Evolutionary conservation across 2,113 vertebrate genomes (phyloP), one percentile per base, ranked within the genome.

Genomic region (Otocyon megalotis): DNA sequence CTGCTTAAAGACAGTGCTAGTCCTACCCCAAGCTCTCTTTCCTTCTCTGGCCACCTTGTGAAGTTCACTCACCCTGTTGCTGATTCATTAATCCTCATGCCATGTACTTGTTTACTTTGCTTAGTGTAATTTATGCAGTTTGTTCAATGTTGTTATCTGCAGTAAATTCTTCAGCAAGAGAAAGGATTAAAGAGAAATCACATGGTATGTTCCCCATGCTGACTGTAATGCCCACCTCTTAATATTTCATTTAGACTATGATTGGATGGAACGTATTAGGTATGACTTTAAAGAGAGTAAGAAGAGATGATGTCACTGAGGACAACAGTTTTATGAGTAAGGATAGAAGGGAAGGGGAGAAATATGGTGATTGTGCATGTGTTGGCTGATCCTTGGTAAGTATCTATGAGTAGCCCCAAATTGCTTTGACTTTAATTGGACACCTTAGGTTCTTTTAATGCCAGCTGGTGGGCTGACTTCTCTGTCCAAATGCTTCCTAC

Each of bases 11-110:
- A 62, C 14, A 81, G 32, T 19, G 8, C 43, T 14, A 12, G 20
- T 37, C 43, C 35, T 71, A 20, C 24, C 4, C 43, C 3, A 54
- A 54, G 13, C 32, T 19, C 50, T 17, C 24, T 35, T 92, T 32
- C 4, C 16, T 83, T 69, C 50, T 63, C 79, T 48, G 58, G 50
- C 81, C 35, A 63, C 56, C 24, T 56, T 37, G 6, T 12, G 26
- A 60, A 88, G 32, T 17, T 1, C 85, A 22, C 28, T n/a, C 19
- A 58, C 76, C 82, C 56, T 22, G 19, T 53, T 17, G 26, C 81
- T 48, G n/a, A 37, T 20, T 84, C 77, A 72, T 76, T 43, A 91
- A 91, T 81, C 43, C 60, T 85, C 53, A 71, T 32, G 77, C 63
- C 58, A 35, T 72, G 19, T 56, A 65, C 30, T 30, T 89, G 14